Base-by-base conservation (phyloP, 1,140 invertebrate species). In the Stegodyphus mimosarum region DNA sequence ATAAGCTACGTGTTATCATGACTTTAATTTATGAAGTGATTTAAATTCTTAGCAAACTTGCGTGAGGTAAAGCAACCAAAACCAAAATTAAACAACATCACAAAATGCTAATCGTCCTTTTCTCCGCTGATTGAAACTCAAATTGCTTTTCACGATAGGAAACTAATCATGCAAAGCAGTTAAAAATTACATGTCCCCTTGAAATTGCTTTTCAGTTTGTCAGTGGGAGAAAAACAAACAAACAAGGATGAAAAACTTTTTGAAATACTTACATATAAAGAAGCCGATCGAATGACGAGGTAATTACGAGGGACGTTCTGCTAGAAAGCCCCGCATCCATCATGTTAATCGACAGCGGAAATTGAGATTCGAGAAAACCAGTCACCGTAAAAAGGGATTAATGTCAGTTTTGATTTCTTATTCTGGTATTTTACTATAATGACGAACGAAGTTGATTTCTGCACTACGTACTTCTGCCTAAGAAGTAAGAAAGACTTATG, bases 111-210 rank as follows among this genome's bases (percentile, higher is more conserved):
- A 33, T 33, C 33, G 33, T 74, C 60, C 53, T 60, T 74, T 74
- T 50, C 33, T 67, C 15, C 53, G 17, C 33, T 74, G 72, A 74
- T 55, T 74, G 72, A 74, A 74, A 74, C 63, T 63, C 10, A 63
- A 63, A n/a, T 77, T 17, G 11, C n/a, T 17, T 63, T 67, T 67
- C 63, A 10, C 60, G 1, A 77, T 17, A 51, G 73, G 33, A 49
- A 67, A 52, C 15, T 77, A 77, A 77, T 77, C 75, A 77, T 77
- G 75, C 75, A 77, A 77, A 55, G 48, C 63, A 77, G 75, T 77
- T 77, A 77, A 77, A 77, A 77, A 77, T 77, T 77, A 77, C 75
- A 77, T 66, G 75, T 33, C 10, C 74, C 75, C 33, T 66, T 67
- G 60, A 77, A 77, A 77, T 77, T 77, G 67, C 75, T 77, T 77